Evolutionary conservation across 1,140 invertebrate species (phyloP).

Genomic region (Zaprionus ornatus): DNA sequence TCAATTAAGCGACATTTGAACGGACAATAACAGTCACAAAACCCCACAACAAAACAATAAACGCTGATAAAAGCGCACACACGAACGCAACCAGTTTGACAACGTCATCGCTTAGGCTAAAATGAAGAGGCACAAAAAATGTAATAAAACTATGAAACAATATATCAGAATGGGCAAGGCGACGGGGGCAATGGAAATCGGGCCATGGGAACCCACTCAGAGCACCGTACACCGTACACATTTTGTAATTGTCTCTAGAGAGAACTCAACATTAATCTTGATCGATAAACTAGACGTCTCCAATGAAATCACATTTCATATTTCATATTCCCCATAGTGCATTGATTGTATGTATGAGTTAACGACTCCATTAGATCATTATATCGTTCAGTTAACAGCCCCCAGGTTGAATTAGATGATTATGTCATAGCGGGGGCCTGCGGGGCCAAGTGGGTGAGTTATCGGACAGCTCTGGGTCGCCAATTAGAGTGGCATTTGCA

Average conservation of each 20-base stretch:
- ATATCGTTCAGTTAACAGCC: background rate
- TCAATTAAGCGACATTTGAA: slow-evolving; percentile 79
- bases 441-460: slow-evolving; percentile 6
- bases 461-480: slow-evolving; percentile 17
- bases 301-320: slow-evolving; percentile 71
- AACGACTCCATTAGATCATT: slow-evolving; percentile 46
- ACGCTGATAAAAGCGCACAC: slow-evolving; percentile 68
- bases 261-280: slow-evolving; percentile 44
- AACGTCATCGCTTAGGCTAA: slow-evolving; percentile 62
- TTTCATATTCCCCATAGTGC: slow-evolving; percentile 69
- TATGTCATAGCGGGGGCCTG: slow-evolving; percentile 39
- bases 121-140: slow-evolving; percentile 3
- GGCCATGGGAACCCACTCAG: slow-evolving; percentile 49
- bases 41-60: slow-evolving; percentile 73
- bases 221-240: slow-evolving; percentile 12
- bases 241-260: slow-evolving; percentile 48
- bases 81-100: slow-evolving; percentile 65
- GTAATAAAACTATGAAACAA: slow-evolving; percentile 18
- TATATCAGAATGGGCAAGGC: background rate
- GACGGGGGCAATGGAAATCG: background rate
- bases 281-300: slow-evolving; percentile 36
- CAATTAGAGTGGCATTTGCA: slow-evolving; percentile 57
- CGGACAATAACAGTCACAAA: slow-evolving; percentile 64
- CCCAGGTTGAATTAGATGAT: slow-evolving; percentile 32
- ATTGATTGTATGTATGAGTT: slow-evolving; percentile 57